phyloP scores from a whole-genome alignment of 2,113 vertebrate species.

The Cyprinodon tularosa region DNA sequence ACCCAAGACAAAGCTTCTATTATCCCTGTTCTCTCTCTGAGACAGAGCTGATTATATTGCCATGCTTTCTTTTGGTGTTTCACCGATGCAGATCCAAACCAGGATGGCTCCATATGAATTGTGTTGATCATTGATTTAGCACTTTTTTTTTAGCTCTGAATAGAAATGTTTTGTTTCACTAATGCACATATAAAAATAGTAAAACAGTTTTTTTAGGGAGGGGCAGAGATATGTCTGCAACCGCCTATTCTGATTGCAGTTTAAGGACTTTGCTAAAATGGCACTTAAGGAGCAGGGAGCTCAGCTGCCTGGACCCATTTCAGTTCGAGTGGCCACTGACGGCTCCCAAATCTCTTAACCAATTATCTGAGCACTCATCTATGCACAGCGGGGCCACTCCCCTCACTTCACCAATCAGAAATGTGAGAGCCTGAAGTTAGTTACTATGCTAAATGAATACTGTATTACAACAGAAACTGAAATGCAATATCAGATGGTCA shows the following conservation, averaged over 20 bases:
- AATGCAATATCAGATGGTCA: constrained; percentile 19
- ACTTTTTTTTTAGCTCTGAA: constrained; percentile 6
- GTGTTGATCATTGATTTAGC: constrained; percentile 24
- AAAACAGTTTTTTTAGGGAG: constrained; percentile 34
- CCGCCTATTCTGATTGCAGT: constrained; percentile 76
- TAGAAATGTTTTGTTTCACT: constrained; percentile 21
- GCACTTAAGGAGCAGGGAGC: constrained; percentile 72
- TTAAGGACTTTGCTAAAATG: constrained; percentile 75
- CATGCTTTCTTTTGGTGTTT: constrained; percentile 64
- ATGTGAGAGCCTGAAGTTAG: constrained; percentile 65
- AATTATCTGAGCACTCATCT: constrained; percentile 76
- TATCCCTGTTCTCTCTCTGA: constrained; percentile 43
- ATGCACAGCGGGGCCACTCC: constrained; percentile 68
- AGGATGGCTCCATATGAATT: constrained; percentile 29
- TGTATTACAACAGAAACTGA: constrained; percentile 47
- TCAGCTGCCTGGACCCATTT: constrained; percentile 67
- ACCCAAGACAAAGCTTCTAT: constrained; percentile 64
- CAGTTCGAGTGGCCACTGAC: constrained; percentile 68
- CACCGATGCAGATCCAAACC: constrained; percentile 46
- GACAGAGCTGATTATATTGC: constrained; percentile 61
- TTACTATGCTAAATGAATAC: constrained; percentile 46
- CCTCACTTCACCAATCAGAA: constrained; percentile 68
- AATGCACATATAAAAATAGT: constrained; percentile 8
- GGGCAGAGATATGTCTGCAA: constrained; percentile 31
- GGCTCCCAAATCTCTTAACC: constrained; percentile 75